These are phyloP conservation scores for Wiebesia pumilae DNA, from an alignment of 1,140 invertebrate genomes.

Conservation along the genomic window DNA sequence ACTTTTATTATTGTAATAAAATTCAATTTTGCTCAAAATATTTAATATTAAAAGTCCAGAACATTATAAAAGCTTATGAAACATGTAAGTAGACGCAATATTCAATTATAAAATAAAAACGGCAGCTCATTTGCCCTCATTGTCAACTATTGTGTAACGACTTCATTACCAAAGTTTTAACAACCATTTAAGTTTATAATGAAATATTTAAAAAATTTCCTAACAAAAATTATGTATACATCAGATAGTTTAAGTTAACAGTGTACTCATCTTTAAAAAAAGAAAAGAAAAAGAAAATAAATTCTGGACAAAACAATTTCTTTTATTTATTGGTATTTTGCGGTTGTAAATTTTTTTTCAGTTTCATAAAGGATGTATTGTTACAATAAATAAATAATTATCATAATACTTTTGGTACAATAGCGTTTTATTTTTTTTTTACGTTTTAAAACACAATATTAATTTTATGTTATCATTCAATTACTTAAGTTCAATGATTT, in stretches of 20 bases:
- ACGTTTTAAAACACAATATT: constrained; percentile 46
- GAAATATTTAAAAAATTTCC: constrained; percentile 37
- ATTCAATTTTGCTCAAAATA: background rate
- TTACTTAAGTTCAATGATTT: constrained; percentile 37
- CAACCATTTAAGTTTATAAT: constrained; percentile 47
- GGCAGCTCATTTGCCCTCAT: background rate
- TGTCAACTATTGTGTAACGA: constrained; percentile 28
- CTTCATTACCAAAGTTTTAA: constrained; percentile 51
- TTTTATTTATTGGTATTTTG: constrained; percentile 36
- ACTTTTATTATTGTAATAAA: background rate
- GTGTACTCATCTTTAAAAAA: constrained; percentile 39
- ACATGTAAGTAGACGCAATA: constrained; percentile 30
- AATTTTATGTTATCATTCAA: constrained; percentile 45
- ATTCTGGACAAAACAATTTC: constrained; percentile 47
- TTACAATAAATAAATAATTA: constrained; percentile 39
- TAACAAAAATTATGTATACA: constrained; percentile 43
- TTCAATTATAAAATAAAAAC: constrained; percentile 38
- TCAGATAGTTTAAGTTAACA: constrained; percentile 38
- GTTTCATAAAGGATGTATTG: constrained; percentile 32
- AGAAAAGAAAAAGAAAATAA: constrained; percentile 44
- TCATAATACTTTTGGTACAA: constrained; percentile 49
- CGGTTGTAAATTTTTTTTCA: constrained; percentile 20
- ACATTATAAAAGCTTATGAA: constrained; percentile 18
- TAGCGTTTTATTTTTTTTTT: constrained; percentile 52
- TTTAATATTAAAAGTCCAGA: constrained; percentile 30